Base-by-base conservation (phyloP, 2,888 invertebrate species). In the Aphidoletes aphidimyza region DNA sequence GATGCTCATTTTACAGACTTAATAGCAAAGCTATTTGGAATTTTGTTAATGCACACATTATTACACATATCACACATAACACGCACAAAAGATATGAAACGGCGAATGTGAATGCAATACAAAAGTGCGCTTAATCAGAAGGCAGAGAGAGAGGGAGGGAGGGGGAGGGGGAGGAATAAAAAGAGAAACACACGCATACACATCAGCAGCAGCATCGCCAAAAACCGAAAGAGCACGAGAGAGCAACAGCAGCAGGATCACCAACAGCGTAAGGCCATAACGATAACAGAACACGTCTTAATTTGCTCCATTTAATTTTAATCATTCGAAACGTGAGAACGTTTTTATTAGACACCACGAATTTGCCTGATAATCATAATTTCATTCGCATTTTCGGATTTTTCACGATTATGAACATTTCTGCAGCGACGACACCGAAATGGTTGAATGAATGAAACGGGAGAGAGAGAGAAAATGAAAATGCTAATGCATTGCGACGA, bases 261-360 rank as follows among this genome's bases (percentile, higher is more conserved):
- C 6, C 8, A 42, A 14, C 6, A 69, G 69, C 69, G 69, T 30
- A 5, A 69, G 30, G 17, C 69, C 30, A 81, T 81, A 81, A 81
- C n/a, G 36, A 81, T 81, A 81, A 81, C 81, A 81, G 81, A 37
- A 81, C 81, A 81, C 81, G 81, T 81, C 81, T 81, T 81, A 81
- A 81, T 81, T 81, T 81, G 81, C 81, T 81, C 81, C 81, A 81
- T 81, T 81, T 81, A 37, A 37, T 81, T 81, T 37, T 81, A 81
- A 81, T 81, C 81, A 81, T 81, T 81, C 81, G 81, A 81, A 81
- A 81, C 81, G 81, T 81, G 81, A 81, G 81, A 37, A 81, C 37
- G 81, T 81, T 81, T 81, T 37, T 36, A 81, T 81, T 81, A 37
- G 81, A 81, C 9, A n/a, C 22, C 37, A 81, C 37, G 81, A 69